These are phyloP conservation scores for Drosophila carrolli DNA, from an alignment of 1,140 invertebrate genomes.

Conservation along the genomic window DNA sequence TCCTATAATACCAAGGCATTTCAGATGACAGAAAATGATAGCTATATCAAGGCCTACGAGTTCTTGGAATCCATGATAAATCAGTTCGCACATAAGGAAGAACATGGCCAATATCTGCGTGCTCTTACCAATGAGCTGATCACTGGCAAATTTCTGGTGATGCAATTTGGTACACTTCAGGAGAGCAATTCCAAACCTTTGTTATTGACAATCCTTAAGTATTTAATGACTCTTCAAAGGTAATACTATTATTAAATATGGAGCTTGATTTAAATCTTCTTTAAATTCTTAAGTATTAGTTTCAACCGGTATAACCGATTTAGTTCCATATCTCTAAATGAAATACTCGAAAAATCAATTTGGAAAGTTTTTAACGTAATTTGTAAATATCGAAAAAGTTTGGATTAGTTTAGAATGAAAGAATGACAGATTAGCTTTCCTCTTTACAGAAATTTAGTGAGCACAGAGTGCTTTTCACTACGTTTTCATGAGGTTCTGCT, in stretches of 20 bases:
- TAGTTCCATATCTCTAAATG: too few relatives aligned
- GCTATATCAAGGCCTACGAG: conserved; percentile 32
- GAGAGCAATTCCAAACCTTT: conserved; percentile 13
- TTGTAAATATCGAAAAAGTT: too few relatives aligned
- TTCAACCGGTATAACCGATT: too few relatives aligned
- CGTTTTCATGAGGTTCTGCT: conserved; percentile 54
- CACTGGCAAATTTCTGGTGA: conserved; percentile 28
- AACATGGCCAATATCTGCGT: conserved; percentile 37
- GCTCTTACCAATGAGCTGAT: conserved; percentile 49
- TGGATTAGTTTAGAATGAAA: too few relatives aligned
- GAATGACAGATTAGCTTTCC: too few relatives aligned
- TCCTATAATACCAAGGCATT: neutral
- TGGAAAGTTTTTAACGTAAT: too few relatives aligned
- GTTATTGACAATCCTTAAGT: conserved; percentile 35
- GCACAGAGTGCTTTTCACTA: conserved; percentile 41
- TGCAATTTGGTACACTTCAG: conserved; percentile 46
- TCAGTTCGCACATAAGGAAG: conserved; percentile 17
- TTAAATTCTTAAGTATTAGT: too few relatives aligned
- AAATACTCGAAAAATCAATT: too few relatives aligned
- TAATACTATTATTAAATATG: neutral
- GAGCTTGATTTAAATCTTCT: too few relatives aligned
- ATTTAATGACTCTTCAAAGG: conserved; percentile 52
- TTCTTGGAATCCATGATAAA: conserved; percentile 42
- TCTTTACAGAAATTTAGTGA: conserved; percentile 40
- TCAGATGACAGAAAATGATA: conserved; percentile 24